Evolutionary conservation across 1,140 invertebrate genomes (phyloP), one percentile per base, ranked within the genome.

Genomic region (Drosophila nannoptera): DNA sequence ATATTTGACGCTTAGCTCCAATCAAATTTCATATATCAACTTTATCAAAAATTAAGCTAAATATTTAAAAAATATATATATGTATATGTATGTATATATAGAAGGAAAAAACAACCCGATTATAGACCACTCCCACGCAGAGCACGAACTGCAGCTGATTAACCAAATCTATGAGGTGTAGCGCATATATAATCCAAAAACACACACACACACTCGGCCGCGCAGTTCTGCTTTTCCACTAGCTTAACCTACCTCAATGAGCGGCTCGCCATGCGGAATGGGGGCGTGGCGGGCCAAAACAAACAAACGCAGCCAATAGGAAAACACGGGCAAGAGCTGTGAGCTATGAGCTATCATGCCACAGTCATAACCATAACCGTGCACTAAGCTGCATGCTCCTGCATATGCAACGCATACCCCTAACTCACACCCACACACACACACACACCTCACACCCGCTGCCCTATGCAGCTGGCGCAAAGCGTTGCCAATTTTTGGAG

Each of bases 251-350:
- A 68, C 80, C 80, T 80, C 80, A 84, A 84, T 72, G 68, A 69
- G 61, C 53, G 36, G 38, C n/a, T 8, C 22, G 33, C 22, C 22
- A 3, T 22, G 31, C 36, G 35, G 38, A 56, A 52, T 31, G 46
- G 63, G 63, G 45, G 45, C 45, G 45, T 46, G 45, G 45, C 45
- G 45, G 12, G 48, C 7, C 46, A 78, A 76, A 80, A 73, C 76
- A 84, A 83, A 75, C 78, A 83, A 75, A 78, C 69, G 77, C 76
- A 77, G 73, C 80, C 80, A 84, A 84, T 84, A 71, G 80, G 75
- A 76, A 64, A 76, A 64, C 49, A 36, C 31, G 53, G 35, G 45
- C 76, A 11, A 40, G 3, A 22, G 22, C 22, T 40, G 61, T 68
- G 45, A 52, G 71, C 74, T 54, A 42, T 32, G 72, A 71, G 65